Evolutionary conservation across 2,113 vertebrate genomes (phyloP), one percentile per base, ranked within the genome.

Genomic region (Salminus brasiliensis): DNA sequence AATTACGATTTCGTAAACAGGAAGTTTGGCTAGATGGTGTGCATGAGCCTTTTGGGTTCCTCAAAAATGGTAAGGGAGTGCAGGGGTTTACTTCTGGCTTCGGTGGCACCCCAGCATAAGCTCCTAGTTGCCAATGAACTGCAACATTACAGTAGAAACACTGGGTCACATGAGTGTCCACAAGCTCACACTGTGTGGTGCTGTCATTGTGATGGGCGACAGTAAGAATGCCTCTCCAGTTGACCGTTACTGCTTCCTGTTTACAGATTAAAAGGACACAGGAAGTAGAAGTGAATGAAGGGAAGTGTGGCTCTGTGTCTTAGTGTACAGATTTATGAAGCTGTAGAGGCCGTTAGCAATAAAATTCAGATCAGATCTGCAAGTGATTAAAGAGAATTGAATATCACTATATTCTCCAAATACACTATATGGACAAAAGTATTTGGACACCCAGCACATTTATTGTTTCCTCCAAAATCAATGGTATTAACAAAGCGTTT

Each of bases 361-460:
- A 12, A 43, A 18, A 18, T 47, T 16, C 39, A 45, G 29, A 4
- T 30, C 21, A 5, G 11, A 53, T 76, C 53, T 1, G 25, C 34
- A 76, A 36, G 36, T n/a, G 0, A 55, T 23, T 45, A 43, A 27
- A 79, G 23, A 39, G n/a, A 47, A 23, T 21, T 52, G 47, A 16
- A 43, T 18, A 15, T 39, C 21, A 72, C 57, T 72, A 70, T 47
- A 66, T 73, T 12, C 36, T n/a, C n/a, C n/a, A n/a, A n/a, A n/a
- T n/a, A n/a, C n/a, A n/a, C n/a, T n/a, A n/a, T n/a, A n/a, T n/a
- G n/a, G n/a, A n/a, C n/a, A n/a, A n/a, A n/a, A n/a, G n/a, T n/a
- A n/a, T n/a, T n/a, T n/a, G n/a, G n/a, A n/a, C n/a, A n/a, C n/a
- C n/a, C n/a, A n/a, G n/a, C n/a, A n/a, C n/a, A n/a, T n/a, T n/a